These are phyloP conservation scores for Trematomus loennbergii DNA, from an alignment of 2,113 vertebrate species.

Conservation along the genomic window DNA sequence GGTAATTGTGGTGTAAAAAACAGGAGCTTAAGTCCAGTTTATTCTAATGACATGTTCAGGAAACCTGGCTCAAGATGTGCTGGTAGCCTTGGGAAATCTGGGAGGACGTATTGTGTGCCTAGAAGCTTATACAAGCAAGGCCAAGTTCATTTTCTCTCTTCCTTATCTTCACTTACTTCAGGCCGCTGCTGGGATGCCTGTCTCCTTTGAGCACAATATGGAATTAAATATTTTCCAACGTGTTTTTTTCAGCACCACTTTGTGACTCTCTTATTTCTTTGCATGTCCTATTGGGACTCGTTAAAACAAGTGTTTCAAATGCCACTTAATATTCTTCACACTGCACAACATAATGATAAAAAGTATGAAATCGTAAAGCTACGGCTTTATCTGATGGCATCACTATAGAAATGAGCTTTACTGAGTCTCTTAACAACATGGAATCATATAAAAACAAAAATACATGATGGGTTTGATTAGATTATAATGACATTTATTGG, in stretches of 20 bases:
- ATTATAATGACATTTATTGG: neutral
- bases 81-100: no score
- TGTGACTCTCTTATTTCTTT: neutral
- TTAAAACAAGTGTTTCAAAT: neutral
- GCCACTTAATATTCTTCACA: neutral
- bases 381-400: neutral
- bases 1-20: no score
- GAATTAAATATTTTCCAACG: neutral
- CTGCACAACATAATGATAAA: neutral
- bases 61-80: no score
- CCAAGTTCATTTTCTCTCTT: no score
- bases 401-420: neutral
- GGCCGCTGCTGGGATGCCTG: no score
- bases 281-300: neutral
- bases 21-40: no score
- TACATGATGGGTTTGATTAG: neutral
- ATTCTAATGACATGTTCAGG: no score
- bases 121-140: neutral
- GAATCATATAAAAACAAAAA: constrained; percentile 6
- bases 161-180: neutral
- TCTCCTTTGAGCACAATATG: neutral
- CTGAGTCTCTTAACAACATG: neutral
- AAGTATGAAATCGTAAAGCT: neutral
- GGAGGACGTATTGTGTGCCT: neutral
- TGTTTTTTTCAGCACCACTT: no score